Evolutionary conservation across 2,888 invertebrate species (phyloP).

Genomic region (Biston stratarius): DNA sequence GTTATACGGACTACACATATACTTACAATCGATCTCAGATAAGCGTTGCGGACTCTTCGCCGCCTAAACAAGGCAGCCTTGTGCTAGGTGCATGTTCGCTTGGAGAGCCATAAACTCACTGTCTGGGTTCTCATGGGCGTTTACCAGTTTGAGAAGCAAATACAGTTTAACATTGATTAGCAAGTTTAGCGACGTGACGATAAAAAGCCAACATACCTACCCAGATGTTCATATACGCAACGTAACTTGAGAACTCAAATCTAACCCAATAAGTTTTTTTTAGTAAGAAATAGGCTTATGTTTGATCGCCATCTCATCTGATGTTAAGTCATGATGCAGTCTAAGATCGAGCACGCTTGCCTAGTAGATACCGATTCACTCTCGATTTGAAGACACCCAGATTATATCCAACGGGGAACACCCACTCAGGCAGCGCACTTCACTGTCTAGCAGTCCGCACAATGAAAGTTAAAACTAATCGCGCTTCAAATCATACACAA

Average conservation of each 20-base stretch:
- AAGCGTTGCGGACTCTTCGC: conserved; percentile 50
- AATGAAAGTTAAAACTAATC: no score
- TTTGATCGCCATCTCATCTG: no score
- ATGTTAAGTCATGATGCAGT: no score
- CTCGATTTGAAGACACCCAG: no score
- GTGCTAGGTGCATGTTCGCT: conserved; percentile 35
- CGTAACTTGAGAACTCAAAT: not conserved
- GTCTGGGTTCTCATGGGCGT: conserved; percentile 38
- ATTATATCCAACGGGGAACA: no score
- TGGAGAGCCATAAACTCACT: conserved; percentile 27
- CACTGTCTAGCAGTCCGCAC: no score
- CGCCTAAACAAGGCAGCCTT: conserved; percentile 41
- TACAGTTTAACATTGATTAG: conserved; percentile 31
- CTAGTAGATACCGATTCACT: no score
- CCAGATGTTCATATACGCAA: not conserved
- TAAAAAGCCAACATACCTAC: conserved; percentile 11
- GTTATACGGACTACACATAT: conserved; percentile 47
- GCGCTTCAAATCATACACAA: not conserved
- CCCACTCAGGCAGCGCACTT: no score
- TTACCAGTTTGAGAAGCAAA: conserved; percentile 26
- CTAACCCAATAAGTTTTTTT: not conserved
- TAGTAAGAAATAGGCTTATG: no score
- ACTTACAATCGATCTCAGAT: conserved; percentile 52
- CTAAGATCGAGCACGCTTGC: no score
- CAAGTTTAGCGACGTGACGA: conserved; percentile 22